phyloP scores from a whole-genome alignment of 2,797 vertebrate genomes.

The Masticophis lateralis region DNA sequence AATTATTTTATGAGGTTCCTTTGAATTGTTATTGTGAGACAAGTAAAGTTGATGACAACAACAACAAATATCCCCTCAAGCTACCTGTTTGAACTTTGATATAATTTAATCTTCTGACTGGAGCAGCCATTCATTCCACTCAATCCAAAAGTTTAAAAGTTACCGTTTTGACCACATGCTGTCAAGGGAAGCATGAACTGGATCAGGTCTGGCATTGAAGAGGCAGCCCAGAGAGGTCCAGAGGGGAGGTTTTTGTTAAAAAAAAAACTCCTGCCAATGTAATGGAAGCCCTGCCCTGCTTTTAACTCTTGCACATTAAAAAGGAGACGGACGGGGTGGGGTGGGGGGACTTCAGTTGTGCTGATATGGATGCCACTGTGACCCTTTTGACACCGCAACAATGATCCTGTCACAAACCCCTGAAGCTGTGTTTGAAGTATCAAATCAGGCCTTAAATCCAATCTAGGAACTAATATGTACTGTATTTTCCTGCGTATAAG shows the following conservation, averaged over 20 bases:
- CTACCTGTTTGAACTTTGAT: neutral
- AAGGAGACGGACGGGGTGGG: accelerated
- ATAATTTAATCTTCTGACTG: neutral
- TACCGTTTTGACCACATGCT: neutral
- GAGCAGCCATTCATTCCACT: neutral
- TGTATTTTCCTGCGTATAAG: no score
- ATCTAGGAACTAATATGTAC: neutral
- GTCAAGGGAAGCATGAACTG: neutral
- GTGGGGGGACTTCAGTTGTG: neutral
- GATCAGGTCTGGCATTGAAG: neutral
- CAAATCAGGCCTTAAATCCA: neutral
- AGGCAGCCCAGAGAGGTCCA: neutral
- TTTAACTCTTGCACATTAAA: neutral
- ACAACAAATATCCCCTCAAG: neutral
- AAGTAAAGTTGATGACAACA: neutral
- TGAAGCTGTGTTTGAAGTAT: neutral
- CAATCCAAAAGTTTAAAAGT: neutral
- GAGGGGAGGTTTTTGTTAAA: neutral
- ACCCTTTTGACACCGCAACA: neutral
- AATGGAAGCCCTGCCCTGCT: neutral
- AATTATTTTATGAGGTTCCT: neutral
- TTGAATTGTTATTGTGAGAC: neutral
- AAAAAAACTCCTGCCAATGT: neutral
- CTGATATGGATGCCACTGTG: neutral
- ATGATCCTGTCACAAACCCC: neutral